Evolutionary conservation across 2,888 invertebrate genomes (phyloP), one percentile per base, ranked within the genome.

Genomic region (Ophraella communa): DNA sequence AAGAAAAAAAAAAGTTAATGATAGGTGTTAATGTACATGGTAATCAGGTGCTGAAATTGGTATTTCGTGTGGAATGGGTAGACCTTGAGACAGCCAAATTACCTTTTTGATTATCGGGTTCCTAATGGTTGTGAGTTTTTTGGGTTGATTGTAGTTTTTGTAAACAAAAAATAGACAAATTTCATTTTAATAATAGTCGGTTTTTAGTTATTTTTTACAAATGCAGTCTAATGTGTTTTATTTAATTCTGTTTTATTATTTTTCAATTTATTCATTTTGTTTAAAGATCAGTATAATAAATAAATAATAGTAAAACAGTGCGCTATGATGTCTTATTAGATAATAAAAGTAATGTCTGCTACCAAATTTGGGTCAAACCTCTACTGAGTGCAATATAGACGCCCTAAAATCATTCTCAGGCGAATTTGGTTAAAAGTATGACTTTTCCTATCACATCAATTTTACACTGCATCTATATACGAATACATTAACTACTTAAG

Each of bases 1-100:
- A 2, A n/a, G 21, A 45, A 45, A 18, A 45, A 11, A 55, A 24
- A 14, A 62, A 27, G 10, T 23, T 62, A 55, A 55, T 62, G 24
- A 55, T 54, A 47, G 53, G 49, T 62, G 45, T 55, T 49, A 35
- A 24, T 35, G 14, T 33, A 47, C 18, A 39, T 23, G 23, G 24
- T 55, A 47, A 62, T 45, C 10, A 49, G 55, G 61, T 58, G 63
- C 45, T 53, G 63, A 63, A 58, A 63, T 53, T 53, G 58, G 35
- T 45, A 24, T 47, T 63, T 63, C 63, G 58, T 63, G 63, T 44
- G n/a, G 14, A 44, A 62, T 49, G 56, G 30, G 30, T 49, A 27
- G 44, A 7, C 52, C 30, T 23, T 30, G 56, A 56, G 53, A 53
- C 60, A 44, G 44, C 24, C 62, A 51, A 62, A 62, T 57, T 57